Evolutionary conservation across 2,797 vertebrate genomes (phyloP), one percentile per base, ranked within the genome.

Genomic region (Philypnodon macrostomus): DNA sequence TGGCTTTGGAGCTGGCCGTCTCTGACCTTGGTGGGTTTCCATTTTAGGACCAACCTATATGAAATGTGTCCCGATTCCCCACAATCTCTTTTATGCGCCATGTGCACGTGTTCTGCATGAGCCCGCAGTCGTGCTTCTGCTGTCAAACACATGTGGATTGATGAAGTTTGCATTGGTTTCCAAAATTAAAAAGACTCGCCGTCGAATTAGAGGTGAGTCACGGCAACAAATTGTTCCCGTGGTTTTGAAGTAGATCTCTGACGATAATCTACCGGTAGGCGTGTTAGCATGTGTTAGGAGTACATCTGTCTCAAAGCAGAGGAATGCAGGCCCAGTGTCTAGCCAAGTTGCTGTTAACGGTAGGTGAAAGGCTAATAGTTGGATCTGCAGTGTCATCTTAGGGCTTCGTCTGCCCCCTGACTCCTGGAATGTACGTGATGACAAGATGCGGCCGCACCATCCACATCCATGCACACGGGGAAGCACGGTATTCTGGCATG

Each of bases 391-490:
- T 91, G 90, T 92, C 91, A 91, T 90, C 89, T 91, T 87, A 80
- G 87, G 85, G 91, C 90, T 94, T 94, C 92, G 91, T 92, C 91
- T 84, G 67, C 84, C 90, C 83, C 64, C 86, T 88, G 92, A 93
- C 92, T 92, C 88, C 83, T 90, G 94, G 95, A 97, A 97, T 96
- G 94, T 92, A 88, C 83, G 86, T 88, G 93, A 94, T 96, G 94
- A 98, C 92, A 95, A 93, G 91, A 93, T 85, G 85, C 66, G 71
- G 78, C 78, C 54, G 60, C 59, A 12, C 50, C 52, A 10, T 80
- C 70, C 63, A 52, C 57, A 39, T 77, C 61, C 55, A 55, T 50
- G 57, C 38, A 32, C 19, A 69, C 40, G 26, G 51, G 38, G 64
- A 58, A 49, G 46, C 61, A 58, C 40, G 26, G n/a, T 17, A 50